Base-by-base conservation (phyloP, 2,797 vertebrate genomes). In the Propithecus perrieri region DNA sequence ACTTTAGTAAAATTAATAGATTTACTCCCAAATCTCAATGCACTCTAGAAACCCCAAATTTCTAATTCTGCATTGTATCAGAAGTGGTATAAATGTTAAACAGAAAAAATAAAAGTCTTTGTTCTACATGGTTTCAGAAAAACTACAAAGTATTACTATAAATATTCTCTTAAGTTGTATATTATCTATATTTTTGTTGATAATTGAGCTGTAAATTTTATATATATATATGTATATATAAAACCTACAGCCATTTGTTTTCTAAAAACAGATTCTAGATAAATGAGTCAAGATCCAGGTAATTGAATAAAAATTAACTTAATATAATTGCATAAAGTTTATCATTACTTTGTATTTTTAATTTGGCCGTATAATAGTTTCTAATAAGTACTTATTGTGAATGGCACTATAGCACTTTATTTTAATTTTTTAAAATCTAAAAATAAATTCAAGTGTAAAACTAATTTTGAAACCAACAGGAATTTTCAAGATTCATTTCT, bases 401-500 rank as follows among this genome's bases (percentile, higher is more conserved):
- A 85, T 7, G 35, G 4, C 1, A 78, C 0, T 24, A 26, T 10
- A 57, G 2, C 5, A 14, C 38, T 87, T 86, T 79, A 71, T 61
- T 90, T 84, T 43, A 69, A 24, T 76, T 53, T 96, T 35, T 24
- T 71, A 87, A 95, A 53, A 84, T n/a, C 15, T 89, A n/a, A 91
- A 89, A 83, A 55, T 50, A 85, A 83, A 5, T 1, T 7, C 10
- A 86, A 28, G 0, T 4, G 0, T 33, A 80, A 76, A 84, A 9
- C 79, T 95, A 5, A 30, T 79, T 75, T 86, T 89, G 59, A 94
- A 86, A 92, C n/a, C 87, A 83, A 88, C 7, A 88, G 18, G 3
- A 0, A n/a, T 71, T 91, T 93, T 84, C 28, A 83, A 88, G 50
- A 79, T n/a, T 87, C 4, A 85, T 69, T 86, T 75, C 69, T 1